Conservation (phyloP, 2,797 vertebrate genomes). For the Trematomus bernacchii region DNA sequence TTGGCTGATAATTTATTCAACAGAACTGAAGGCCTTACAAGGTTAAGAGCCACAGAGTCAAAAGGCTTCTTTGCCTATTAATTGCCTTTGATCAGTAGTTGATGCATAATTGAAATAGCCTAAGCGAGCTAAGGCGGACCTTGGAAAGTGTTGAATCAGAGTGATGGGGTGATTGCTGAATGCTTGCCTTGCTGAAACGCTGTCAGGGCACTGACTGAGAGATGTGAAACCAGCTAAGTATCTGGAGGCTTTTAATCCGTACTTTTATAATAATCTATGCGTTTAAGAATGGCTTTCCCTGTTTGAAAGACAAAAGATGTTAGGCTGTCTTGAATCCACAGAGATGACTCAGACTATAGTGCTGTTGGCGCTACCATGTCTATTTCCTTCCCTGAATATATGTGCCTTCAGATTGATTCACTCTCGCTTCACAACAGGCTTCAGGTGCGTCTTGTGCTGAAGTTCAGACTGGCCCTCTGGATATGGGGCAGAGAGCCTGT, state of each 20-base stretch:
- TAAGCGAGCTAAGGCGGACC: slow-evolving; percentile 54
- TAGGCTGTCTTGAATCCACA: slow-evolving; percentile 11
- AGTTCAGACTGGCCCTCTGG: slow-evolving; percentile 21
- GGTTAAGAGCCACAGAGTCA: slow-evolving; percentile 79
- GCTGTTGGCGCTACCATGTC: not conserved
- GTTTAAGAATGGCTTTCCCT: not conserved
- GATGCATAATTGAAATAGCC: slow-evolving; percentile 83
- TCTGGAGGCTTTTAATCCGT: slow-evolving; percentile 26
- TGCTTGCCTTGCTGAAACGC: slow-evolving; percentile 49
- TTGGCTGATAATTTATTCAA: slow-evolving; percentile 81
- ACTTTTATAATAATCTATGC: slow-evolving; percentile 27
- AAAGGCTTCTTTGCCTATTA: slow-evolving; percentile 77
- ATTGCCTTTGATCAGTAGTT: slow-evolving; percentile 81
- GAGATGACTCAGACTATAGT: slow-evolving; percentile 2
- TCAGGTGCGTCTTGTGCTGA: slow-evolving; percentile 3
- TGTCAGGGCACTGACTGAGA: slow-evolving; percentile 14
- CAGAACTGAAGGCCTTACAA: slow-evolving; percentile 63
- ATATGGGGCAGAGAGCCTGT: slow-evolving; percentile 16
- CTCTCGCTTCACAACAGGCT: slow-evolving; percentile 9
- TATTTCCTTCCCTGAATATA: slow-evolving; percentile 8
- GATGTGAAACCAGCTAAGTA: slow-evolving; percentile 17
- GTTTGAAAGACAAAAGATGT: not conserved
- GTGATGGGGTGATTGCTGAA: slow-evolving; percentile 21
- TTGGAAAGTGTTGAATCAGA: slow-evolving; percentile 69
- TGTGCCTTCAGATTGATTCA: slow-evolving; percentile 8